phyloP scores from a whole-genome alignment of 2,113 vertebrate species.

The Cygnus buccinator region DNA sequence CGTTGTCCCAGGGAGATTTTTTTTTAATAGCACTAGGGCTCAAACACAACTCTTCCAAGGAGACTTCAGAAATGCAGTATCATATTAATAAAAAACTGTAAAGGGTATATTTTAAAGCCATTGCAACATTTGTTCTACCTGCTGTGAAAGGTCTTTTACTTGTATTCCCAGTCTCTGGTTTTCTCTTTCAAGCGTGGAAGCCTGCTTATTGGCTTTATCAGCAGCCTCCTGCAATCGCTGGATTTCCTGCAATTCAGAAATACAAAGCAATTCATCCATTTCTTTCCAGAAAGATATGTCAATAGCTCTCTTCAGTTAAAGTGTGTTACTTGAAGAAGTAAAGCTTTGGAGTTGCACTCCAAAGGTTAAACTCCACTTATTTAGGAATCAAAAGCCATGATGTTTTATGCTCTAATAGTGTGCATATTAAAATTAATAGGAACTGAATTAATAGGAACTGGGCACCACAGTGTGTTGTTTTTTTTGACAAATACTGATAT shows the following conservation, averaged over 20 bases:
- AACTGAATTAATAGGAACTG: too few species aligned
- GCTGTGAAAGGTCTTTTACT: constrained; percentile 90
- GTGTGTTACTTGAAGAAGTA: too few species aligned
- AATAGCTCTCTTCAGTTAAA: not conserved
- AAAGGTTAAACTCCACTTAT: not conserved
- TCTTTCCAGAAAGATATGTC: not conserved
- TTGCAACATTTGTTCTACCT: constrained; percentile 72
- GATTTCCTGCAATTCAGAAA: constrained; percentile 84
- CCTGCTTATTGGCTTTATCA: constrained; percentile 91
- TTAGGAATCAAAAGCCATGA: fast-evolving
- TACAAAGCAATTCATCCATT: not conserved
- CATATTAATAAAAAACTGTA: not conserved
- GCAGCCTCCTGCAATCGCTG: constrained; percentile 88
- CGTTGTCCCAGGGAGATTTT: not conserved
- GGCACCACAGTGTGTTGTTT: not conserved
- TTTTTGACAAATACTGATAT: not conserved
- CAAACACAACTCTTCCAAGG: not conserved
- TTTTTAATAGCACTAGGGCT: not conserved
- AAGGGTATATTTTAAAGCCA: not conserved
- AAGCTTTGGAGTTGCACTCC: not conserved
- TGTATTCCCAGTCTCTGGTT: constrained; percentile 90
- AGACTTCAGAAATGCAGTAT: not conserved
- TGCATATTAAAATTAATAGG: not conserved
- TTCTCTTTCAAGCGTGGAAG: constrained; percentile 88
- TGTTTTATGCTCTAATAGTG: not conserved